phyloP scores from a whole-genome alignment of 1,140 invertebrate species.

The Lethrus apterus region DNA sequence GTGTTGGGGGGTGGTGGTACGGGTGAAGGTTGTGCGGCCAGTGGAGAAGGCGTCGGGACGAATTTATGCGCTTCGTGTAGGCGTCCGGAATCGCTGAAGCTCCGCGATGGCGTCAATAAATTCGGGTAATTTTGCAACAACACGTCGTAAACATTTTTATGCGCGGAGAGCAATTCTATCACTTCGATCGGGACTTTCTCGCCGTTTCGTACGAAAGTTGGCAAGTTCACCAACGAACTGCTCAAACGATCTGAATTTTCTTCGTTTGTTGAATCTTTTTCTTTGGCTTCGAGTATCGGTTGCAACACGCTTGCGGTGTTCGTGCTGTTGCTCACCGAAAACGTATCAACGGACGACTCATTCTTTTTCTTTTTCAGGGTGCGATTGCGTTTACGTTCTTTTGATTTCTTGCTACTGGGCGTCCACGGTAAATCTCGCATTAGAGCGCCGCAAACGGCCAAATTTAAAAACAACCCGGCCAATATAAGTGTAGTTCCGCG shows the following conservation, averaged over 20 bases:
- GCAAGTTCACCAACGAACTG: constrained; percentile 71
- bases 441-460: constrained; percentile 77
- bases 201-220: constrained; percentile 71
- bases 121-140: constrained; percentile 67
- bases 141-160: constrained; percentile 62
- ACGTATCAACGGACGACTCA: constrained; percentile 56
- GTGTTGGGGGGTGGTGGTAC: constrained; percentile 32
- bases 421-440: constrained; percentile 78
- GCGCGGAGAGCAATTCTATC: constrained; percentile 61
- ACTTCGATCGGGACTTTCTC: constrained; percentile 69
- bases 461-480: constrained; percentile 77
- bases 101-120: constrained; percentile 59
- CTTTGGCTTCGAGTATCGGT: constrained; percentile 32
- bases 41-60: constrained; percentile 39
- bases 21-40: constrained; percentile 25
- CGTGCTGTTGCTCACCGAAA: constrained; percentile 60
- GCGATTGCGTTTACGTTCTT: constrained; percentile 52
- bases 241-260: constrained; percentile 47
- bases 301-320: constrained; percentile 50
- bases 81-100: constrained; percentile 61
- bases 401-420: constrained; percentile 53
- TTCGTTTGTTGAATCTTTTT: constrained; percentile 27
- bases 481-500: constrained; percentile 73
- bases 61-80: constrained; percentile 36
- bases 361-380: constrained; percentile 53